phyloP scores from a whole-genome alignment of 2,888 invertebrate genomes.

The Dicyrtoma fusca region DNA sequence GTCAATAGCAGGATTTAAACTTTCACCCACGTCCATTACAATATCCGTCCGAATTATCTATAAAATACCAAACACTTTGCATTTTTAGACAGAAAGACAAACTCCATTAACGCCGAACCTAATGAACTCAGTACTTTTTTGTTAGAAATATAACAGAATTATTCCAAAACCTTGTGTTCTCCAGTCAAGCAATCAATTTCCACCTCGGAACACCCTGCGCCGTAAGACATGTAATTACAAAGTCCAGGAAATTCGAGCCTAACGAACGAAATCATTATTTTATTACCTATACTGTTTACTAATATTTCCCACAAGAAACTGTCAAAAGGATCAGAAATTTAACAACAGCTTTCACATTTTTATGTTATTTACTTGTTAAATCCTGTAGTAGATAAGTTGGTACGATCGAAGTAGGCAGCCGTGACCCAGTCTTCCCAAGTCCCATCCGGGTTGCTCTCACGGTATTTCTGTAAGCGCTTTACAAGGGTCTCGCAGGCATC shows the following conservation, averaged over 20 bases:
- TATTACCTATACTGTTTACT: too few relatives aligned
- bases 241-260: too few relatives aligned
- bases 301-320: too few relatives aligned
- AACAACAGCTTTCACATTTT: too few relatives aligned
- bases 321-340: too few relatives aligned
- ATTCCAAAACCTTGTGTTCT: slow-evolving; percentile 74
- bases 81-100: too few relatives aligned
- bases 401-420: slow-evolving; percentile 74
- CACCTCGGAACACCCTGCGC: slow-evolving; percentile 83
- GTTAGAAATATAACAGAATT: neutral
- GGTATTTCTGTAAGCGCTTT: slow-evolving; percentile 74
- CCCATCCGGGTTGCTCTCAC: slow-evolving; percentile 74
- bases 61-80: too few relatives aligned
- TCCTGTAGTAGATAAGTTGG: slow-evolving; percentile 80
- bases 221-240: slow-evolving; percentile 84
- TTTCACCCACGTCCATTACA: slow-evolving; percentile 95
- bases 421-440: slow-evolving; percentile 84
- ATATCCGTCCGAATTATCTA: slow-evolving; percentile 86
- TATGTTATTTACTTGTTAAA: slow-evolving; percentile 72
- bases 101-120: too few relatives aligned
- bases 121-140: too few relatives aligned
- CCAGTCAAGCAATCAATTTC: slow-evolving; percentile 95
- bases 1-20: slow-evolving; percentile 94
- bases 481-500: slow-evolving; percentile 77
- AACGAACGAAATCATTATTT: too few relatives aligned